Conservation (phyloP, 2,888 invertebrate genomes). For the Digitonthophagus gazella region DNA sequence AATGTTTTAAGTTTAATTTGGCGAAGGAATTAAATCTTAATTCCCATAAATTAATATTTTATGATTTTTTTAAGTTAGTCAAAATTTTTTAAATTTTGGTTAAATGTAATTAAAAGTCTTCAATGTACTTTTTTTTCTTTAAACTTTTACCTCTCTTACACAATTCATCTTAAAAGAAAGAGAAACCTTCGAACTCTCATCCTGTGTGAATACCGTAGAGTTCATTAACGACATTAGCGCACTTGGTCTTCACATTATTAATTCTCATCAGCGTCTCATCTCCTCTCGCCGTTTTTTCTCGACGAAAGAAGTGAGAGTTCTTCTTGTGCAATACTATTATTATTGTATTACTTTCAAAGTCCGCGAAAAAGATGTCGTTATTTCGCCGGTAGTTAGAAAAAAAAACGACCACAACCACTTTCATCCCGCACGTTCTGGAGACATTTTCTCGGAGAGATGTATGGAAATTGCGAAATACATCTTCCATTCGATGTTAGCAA, state of each 20-base stretch:
- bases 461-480: too few relatives aligned
- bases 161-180: neutral
- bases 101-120: neutral
- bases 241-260: neutral
- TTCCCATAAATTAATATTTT: too few relatives aligned
- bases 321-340: constrained; percentile 10
- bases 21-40: too few relatives aligned
- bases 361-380: neutral
- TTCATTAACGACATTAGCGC: neutral
- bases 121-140: neutral
- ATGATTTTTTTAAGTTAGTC: too few relatives aligned
- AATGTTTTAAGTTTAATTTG: too few relatives aligned
- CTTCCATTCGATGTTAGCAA: too few relatives aligned
- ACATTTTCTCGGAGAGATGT: too few relatives aligned
- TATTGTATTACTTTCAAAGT: neutral
- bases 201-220: neutral
- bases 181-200: too few relatives aligned
- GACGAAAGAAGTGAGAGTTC: constrained; percentile 19
- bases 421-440: too few relatives aligned
- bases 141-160: too few relatives aligned
- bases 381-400: neutral
- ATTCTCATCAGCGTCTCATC: neutral
- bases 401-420: neutral
- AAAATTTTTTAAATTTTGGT: neutral
- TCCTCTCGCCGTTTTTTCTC: neutral